Evolutionary conservation across 2,113 vertebrate genomes (phyloP).

Genomic region (Myiagra hebetior): DNA sequence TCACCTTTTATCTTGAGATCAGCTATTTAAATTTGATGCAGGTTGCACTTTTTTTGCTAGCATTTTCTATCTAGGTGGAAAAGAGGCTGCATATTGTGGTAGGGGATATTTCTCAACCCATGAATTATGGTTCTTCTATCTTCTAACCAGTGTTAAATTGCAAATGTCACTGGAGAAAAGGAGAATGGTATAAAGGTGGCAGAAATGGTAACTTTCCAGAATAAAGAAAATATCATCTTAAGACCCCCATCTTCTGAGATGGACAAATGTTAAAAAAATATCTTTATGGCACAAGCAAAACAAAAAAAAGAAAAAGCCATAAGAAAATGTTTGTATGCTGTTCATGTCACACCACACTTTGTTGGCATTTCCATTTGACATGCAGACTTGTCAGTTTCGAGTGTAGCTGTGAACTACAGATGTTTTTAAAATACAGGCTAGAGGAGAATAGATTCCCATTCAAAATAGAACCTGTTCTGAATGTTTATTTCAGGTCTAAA

Average conservation of each 20-base stretch:
- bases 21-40: not conserved
- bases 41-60: not conserved
- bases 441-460: not conserved
- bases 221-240: not conserved
- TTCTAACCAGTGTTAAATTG: not conserved
- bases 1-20: not conserved
- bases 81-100: not conserved
- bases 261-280: not conserved
- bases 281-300: not conserved
- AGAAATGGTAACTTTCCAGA: not conserved
- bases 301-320: not conserved
- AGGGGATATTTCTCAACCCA: not conserved
- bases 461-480: not conserved
- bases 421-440: not conserved
- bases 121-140: not conserved
- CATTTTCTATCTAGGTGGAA: not conserved
- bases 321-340: not conserved
- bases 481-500: not conserved
- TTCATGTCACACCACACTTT: not conserved
- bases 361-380: constrained; percentile 17
- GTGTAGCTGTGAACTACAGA: constrained; percentile 3
- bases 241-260: not conserved
- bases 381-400: not conserved
- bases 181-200: not conserved
- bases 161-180: not conserved